Percentiles rank a stretch among this genome's conserved stretches.
phyloP scores from a whole-genome alignment of 2,113 vertebrate genomes.

The Rostratula benghalensis region DNA sequence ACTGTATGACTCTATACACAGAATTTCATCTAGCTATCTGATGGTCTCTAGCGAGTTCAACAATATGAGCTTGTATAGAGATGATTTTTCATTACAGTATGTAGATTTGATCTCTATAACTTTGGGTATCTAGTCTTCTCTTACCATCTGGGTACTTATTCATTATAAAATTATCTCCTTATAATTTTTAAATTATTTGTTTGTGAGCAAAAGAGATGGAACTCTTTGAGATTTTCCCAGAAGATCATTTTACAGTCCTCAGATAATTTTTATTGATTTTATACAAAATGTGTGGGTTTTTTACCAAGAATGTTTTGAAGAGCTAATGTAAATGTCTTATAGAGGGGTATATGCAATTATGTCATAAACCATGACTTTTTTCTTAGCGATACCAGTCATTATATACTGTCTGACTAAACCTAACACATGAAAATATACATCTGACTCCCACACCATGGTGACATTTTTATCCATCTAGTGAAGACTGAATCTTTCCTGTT shows the following conservation, averaged over 20 bases:
- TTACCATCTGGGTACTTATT: background rate
- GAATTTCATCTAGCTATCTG: background rate
- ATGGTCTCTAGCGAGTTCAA: background rate
- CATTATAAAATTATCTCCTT: background rate
- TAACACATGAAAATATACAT: background rate
- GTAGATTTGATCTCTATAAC: background rate
- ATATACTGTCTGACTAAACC: background rate
- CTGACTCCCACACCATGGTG: background rate
- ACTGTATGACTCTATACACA: background rate
- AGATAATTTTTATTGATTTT: background rate
- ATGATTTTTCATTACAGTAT: background rate
- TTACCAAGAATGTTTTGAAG: background rate
- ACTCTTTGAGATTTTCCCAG: background rate
- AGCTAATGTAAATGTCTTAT: background rate
- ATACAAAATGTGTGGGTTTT: rapidly evolving
- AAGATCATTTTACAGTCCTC: background rate
- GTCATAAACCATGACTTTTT: background rate
- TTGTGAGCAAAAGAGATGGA: background rate
- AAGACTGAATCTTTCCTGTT: background rate
- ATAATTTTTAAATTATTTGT: background rate
- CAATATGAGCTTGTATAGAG: background rate
- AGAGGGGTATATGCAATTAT: background rate
- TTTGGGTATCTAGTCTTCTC: background rate
- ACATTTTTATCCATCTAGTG: background rate
- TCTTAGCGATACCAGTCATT: background rate